Base-by-base conservation (phyloP, 1,140 invertebrate genomes). In the Meteorus sp. region DNA sequence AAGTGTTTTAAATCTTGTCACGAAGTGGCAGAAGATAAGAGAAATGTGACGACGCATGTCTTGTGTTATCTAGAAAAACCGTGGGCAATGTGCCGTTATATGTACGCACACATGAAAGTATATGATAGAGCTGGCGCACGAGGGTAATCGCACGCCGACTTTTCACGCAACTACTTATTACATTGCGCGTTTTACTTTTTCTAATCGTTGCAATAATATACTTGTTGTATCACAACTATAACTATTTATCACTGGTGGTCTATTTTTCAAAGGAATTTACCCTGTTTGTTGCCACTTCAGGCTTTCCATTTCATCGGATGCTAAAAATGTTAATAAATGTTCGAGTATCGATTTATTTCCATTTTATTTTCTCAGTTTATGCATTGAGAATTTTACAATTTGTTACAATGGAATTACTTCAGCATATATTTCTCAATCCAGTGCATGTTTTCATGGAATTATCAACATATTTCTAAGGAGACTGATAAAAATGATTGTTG, bases 131-230 rank as follows among this genome's bases (percentile, higher is more conserved):
- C 3, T 43, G 13, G 17, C 9, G 15, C 17, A 19, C 2, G 41
- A 20, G 15, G 41, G 41, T 43, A 50, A 50, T 50, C 47, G 29
- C 47, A 29, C 25, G 15, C 17, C 9, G 41, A 27, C 19, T 50
- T 50, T 50, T 48, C 15, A 33, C 47, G 15, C 33, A 41, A 53
- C 37, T 53, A 53, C 51, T 11, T 37, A 53, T 53, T 51, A 51
- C 48, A 35, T 51, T 3, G 5, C 2, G 8, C 6, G n/a, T n/a
- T n/a, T n/a, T n/a, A 7, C 17, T 51, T 51, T 51, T 51, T 51
- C 33, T 51, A 20, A 20, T 17, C 17, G 13, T 33, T 19, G 19
- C 8, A 17, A 17, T 19, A 51, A 51, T 31, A n/a, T n/a, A n/a
- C n/a, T n/a, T n/a, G n/a, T n/a, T n/a, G 29, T n/a, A n/a, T 33